Percentiles rank a stretch among this genome's conserved stretches.
phyloP scores from a whole-genome alignment of 2,113 vertebrate species.

The Gnathonemus echidnorhynchus region DNA sequence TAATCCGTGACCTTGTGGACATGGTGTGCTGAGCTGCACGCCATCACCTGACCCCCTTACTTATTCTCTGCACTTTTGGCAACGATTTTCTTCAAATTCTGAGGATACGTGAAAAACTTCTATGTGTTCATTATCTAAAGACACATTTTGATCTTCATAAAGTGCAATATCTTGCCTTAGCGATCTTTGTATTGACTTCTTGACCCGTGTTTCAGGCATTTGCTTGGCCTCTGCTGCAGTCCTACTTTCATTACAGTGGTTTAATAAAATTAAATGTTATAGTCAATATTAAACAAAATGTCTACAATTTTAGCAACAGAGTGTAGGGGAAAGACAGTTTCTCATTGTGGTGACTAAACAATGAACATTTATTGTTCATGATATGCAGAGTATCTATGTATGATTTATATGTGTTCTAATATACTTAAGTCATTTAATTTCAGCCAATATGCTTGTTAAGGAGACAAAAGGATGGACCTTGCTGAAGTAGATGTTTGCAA shows the following conservation, averaged over 20 bases:
- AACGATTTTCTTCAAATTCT: background rate
- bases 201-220: background rate
- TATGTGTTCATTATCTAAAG: background rate
- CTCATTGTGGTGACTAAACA: background rate
- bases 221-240: background rate
- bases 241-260: background rate
- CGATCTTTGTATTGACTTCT: background rate
- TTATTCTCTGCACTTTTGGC: background rate
- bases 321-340: background rate
- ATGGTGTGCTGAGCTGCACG: background rate
- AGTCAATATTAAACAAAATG: background rate
- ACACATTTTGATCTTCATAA: background rate
- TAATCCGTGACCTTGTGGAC: background rate
- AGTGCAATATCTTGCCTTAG: background rate
- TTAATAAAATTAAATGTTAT: background rate
- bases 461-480: background rate
- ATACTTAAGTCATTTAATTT: background rate
- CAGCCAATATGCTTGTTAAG: background rate
- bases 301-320: background rate
- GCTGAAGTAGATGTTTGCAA: background rate
- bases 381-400: background rate
- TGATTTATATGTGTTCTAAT: background rate
- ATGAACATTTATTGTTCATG: background rate
- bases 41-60: background rate
- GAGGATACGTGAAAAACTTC: background rate